Base-by-base conservation (phyloP, 2,888 invertebrate genomes). In the Eupithecia tripunctaria region DNA sequence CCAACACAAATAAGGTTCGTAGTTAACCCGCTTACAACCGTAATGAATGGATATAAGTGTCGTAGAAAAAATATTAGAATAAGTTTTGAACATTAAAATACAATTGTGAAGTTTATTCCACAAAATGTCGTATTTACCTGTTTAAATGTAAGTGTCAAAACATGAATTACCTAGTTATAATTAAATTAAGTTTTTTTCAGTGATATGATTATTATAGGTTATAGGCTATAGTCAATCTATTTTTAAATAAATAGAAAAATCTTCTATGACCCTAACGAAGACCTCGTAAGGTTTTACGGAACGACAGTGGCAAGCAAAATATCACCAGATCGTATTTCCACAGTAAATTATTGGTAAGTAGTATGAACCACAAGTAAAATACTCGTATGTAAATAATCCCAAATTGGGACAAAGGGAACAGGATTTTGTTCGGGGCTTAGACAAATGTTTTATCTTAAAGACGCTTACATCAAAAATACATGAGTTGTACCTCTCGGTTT, bases 351-450 rank as follows among this genome's bases (percentile, higher is more conserved):
- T 41, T 7, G 25, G 21, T 51, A 43, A 32, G 63, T 51, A 59
- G 36, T 29, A 43, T 10, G 63, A 67, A 70, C 60, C 38, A n/a
- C 51, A 29, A 71, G 59, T 70, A 64, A 70, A 70, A 68, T 68
- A 70, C 67, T 68, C 62, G 18, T 65, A 68, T 68, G 51, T 71
- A 71, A 68, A 74, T 69, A 69, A 69, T 67, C 71, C 63, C 21
- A 71, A 62, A 41, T 72, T 59, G 60, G 63, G 63, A 60, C 67
- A 56, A 64, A 64, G 36, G 21, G n/a, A 29, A 29, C 21, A 38
- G 15, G 32, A 32, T 64, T 64, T 38, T 5, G 64, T 64, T 36
- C 32, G 8, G 8, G 18, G 8, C 29, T 29, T 25, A 64, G 64
- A 64, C 38, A 64, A 64, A 36, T 63, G 38, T 10, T 21, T 12